Base-by-base conservation (phyloP, 2,888 invertebrate species). In the Amblyjoppa fuscipennis region DNA sequence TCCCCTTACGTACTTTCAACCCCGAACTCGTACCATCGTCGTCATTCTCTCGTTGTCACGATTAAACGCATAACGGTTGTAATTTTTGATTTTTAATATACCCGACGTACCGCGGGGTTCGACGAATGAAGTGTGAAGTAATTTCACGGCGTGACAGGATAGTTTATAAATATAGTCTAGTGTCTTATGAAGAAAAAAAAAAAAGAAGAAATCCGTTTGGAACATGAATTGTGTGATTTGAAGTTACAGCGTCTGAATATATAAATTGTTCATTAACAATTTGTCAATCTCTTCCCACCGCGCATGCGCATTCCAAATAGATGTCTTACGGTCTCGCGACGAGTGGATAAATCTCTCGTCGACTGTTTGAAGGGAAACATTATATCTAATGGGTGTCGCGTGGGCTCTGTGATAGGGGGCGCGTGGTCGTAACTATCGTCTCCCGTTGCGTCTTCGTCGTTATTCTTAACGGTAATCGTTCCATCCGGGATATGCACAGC, bases 351-450 rank as follows among this genome's bases (percentile, higher is more conserved):
- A 69, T 78, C 77, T 82, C 53, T 56, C 20, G 64, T 70, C 77
- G 77, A 76, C 75, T 76, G 68, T 89, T 91, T 89, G 85, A 91
- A 90, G 89, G 87, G 87, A 86, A 45, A 88, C 89, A 91, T 91
- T 91, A 87, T 73, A 64, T 77, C 83, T 90, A 92, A 92, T 92
- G 89, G 91, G 89, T 90, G 90, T 89, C 91, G 92, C 91, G 92
- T 92, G 92, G 92, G 92, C 87, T 87, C 75, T 78, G 84, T 88
- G 89, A 90, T 91, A 90, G 90, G 90, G 91, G 89, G 89, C 91
- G 91, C 92, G 92, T 92, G 91, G 92, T 92, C 90, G 90, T 92
- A 83, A 81, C 81, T 75, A 77, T 71, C 71, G 81, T 73, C 81
- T 84, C 70, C 71, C 76, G 80, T 51, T 74, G 45, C 83, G 76